Evolutionary conservation across 2,888 invertebrate genomes (phyloP), one percentile per base, ranked within the genome.

Genomic region (Therioaphis trifolii): DNA sequence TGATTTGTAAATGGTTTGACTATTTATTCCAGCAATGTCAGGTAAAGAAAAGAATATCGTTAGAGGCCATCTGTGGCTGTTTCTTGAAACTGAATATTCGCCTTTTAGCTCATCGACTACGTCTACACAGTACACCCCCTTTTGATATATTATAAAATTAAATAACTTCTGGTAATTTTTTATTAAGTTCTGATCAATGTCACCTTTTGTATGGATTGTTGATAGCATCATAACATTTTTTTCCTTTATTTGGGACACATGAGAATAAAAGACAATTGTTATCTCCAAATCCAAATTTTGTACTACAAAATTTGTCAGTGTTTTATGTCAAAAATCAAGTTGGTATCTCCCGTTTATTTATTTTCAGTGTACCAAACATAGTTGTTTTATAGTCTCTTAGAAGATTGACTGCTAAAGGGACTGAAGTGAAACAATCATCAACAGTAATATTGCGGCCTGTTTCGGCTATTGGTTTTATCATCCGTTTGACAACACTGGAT

Each of bases 41-140:
- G 87, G 68, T 84, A 87, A 85, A 29, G 84, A 84, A 76, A 85
- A 87, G 78, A 87, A 87, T 24, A 87, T 35, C 12, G 85, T 85
- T 40, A 86, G 63, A 49, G 87, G 86, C 87, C 87, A 87, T 84
- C 86, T 84, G 84, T 85, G 86, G 14, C 87, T 86, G 78, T 84
- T 86, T 84, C 87, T 85, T 1, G 84, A 76, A 43, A 85, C 76
- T 66, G 85, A 86, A 84, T 86, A 87, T 14, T 85, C 77, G 52
- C 79, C 85, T 82, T 86, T 86, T 71, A 86, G 85, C 78, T 86
- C 84, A 75, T 87, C 87, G n/a, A 86, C 86, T 84, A 84, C 85
- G 78, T 87, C 87, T n/a, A n/a, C n/a, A n/a, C n/a, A n/a, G n/a
- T 29, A 87, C 86, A 49, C 85, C 87, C 49, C 86, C 86, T 85